Base-by-base conservation (phyloP, 2,113 vertebrate genomes). In the Meriones unguiculatus region DNA sequence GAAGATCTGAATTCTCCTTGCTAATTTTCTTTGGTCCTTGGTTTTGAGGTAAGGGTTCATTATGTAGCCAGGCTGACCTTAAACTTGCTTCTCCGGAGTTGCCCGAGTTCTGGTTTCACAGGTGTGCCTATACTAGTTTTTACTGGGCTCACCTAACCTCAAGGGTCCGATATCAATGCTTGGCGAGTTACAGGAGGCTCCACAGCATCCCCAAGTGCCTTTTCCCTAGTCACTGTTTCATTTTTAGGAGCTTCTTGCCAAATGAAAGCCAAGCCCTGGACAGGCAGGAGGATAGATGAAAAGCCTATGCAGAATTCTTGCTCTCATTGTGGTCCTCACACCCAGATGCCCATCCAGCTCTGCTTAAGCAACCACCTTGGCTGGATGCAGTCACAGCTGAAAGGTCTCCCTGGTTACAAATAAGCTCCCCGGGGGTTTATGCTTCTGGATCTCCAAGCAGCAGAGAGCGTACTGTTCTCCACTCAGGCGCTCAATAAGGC, bases 251-350 rank as follows among this genome's bases (percentile, higher is more conserved):
- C 57, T 96, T 91, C 52, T 41, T 82, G 85, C 80, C 77, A 38
- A 73, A 77, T 41, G 41, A 59, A 96, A 92, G n/a, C 7, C 91
- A 75, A 18, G 64, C 77, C 70, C 92, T 90, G 52, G 86, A 22
- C 62, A 73, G 80, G 93, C 64, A 62, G 70, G 30, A 75, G 65
- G 69, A n/a, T 20, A 76, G 62, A 92, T 69, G 76, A 76, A 38
- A 94, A 65, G 59, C 50, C 89, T 96, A 91, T 89, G 92, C 92
- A 75, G 90, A 96, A 62, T 84, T 82, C 87, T 86, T 69, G 80
- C 80, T 94, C 77, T 95, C 52, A 50, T 11, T n/a, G 76, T 7
- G 46, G 30, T 30, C 0, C 3, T 85, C 88, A 75, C 28, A 76
- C 20, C 54, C 32, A 11, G 41, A 57, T 4, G 64, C 73, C 73